Conservation (phyloP, 1,140 invertebrate species). For the Steinernema khuongi region DNA sequence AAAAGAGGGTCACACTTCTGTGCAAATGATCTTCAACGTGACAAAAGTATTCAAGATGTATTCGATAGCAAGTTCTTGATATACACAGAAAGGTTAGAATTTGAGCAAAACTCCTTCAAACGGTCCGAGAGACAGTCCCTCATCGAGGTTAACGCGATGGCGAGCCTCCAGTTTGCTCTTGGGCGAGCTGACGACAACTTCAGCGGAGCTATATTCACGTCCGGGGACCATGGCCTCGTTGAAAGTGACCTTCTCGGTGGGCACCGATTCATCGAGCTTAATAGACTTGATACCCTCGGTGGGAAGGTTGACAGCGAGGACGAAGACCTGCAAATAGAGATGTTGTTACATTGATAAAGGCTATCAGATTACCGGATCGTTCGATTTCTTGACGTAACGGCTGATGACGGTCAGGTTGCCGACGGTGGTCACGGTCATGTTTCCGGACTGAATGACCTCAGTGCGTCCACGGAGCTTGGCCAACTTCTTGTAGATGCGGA, state of each 20-base stretch:
- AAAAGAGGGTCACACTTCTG: too few species aligned
- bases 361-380: background rate
- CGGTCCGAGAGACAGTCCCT: background rate
- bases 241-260: background rate
- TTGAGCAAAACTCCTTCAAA: slow-evolving; percentile 3
- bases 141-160: background rate
- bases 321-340: background rate
- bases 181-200: background rate
- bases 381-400: background rate
- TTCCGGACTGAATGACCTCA: slow-evolving; percentile 31
- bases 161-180: background rate
- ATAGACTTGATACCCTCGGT: background rate
- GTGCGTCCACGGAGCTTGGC: slow-evolving; percentile 41
- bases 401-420: background rate
- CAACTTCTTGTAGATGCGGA: slow-evolving; percentile 35
- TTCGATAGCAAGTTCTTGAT: background rate
- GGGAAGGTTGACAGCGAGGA: background rate
- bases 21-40: too few species aligned
- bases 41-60: background rate
- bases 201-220: background rate
- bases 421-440: slow-evolving; percentile 17
- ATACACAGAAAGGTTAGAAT: background rate
- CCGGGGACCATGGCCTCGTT: background rate
- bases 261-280: too few species aligned
- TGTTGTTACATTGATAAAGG: background rate